Base-by-base conservation (phyloP, 2,797 vertebrate genomes). In the Gastrophryne carolinensis region DNA sequence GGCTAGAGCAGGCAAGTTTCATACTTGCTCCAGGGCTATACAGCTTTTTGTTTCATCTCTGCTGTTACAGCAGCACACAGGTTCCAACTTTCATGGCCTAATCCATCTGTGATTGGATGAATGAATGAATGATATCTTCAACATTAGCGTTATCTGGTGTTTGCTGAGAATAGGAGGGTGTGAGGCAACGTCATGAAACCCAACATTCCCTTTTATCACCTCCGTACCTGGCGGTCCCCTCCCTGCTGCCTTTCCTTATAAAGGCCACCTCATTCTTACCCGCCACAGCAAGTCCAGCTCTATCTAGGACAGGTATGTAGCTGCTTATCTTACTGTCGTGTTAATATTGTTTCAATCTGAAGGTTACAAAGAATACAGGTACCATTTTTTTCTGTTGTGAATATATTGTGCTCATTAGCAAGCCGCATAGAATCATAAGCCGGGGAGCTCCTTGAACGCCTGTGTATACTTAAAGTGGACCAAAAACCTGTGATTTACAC, bases 201-300 rank as follows among this genome's bases (percentile, higher is more conserved):
- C 29, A 21, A 29, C 2, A 12, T 2, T 32, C 2, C 13, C 0
- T 30, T 17, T 47, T 29, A 65, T 35, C 44, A 34, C 44, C 19
- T 23, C 11, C 44, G 23, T 21, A 29, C 26, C 12, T n/a, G 32
- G 10, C 49, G 3, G 6, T 50, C 49, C 27, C 29, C 63, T 23
- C 63, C 63, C 63, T n/a, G 17, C 29, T 21, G 41, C n/a, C n/a
- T 24, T 34, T 66, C 13, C 21, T 26, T 52, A 50, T 50, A 66
- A 50, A 50, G 5, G 21, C 52, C 7, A 12, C 10, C 30, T 13
- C 41, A 50, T 15, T 21, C 5, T 1, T 9, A 23, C 5, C 19
- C 21, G 13, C 5, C 29, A 66, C 12, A 66, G 41, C 23, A 23
- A 65, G 5, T 8, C 44, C 12, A 52, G 63, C 29, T 34, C 12